These are phyloP conservation scores for Cheilosia variabilis DNA, from an alignment of 2,888 invertebrate species.

Conservation along the genomic window DNA sequence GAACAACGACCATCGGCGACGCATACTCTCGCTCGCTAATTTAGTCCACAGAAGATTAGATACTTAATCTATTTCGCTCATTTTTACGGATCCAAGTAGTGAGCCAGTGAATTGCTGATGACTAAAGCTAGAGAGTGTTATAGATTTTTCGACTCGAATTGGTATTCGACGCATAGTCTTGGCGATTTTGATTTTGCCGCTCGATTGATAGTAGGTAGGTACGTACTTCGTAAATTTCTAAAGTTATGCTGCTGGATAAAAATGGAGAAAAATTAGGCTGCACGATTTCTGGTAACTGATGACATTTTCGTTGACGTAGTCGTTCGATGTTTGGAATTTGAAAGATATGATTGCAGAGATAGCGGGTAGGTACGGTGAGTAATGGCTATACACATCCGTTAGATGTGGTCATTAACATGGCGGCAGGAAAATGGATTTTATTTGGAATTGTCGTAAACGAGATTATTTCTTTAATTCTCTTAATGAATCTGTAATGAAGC, in stretches of 20 bases:
- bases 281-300: conserved; percentile 62
- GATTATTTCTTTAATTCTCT: conserved; percentile 66
- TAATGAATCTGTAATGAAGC: conserved; percentile 72
- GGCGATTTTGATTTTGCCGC: conserved; percentile 56
- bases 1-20: conserved; percentile 18
- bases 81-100: conserved; percentile 59
- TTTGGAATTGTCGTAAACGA: conserved; percentile 51
- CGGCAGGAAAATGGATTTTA: conserved; percentile 60
- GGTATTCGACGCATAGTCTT: conserved; percentile 57
- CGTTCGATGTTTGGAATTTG: conserved; percentile 26
- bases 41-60: conserved; percentile 66
- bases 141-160: conserved; percentile 19
- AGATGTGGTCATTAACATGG: conserved; percentile 69
- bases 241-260: conserved; percentile 55
- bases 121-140: conserved; percentile 40
- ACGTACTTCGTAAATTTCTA: conserved; percentile 44
- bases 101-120: conserved; percentile 70
- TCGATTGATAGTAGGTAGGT: conserved; percentile 46
- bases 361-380: not conserved
- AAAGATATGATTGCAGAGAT: conserved; percentile 14
- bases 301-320: conserved; percentile 33
- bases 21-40: conserved; percentile 56
- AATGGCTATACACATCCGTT: conserved; percentile 55
- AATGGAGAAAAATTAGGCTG: conserved; percentile 65
- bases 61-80: conserved; percentile 70